Conservation (phyloP, 2,888 invertebrate species). For the Eristalis tenax region DNA sequence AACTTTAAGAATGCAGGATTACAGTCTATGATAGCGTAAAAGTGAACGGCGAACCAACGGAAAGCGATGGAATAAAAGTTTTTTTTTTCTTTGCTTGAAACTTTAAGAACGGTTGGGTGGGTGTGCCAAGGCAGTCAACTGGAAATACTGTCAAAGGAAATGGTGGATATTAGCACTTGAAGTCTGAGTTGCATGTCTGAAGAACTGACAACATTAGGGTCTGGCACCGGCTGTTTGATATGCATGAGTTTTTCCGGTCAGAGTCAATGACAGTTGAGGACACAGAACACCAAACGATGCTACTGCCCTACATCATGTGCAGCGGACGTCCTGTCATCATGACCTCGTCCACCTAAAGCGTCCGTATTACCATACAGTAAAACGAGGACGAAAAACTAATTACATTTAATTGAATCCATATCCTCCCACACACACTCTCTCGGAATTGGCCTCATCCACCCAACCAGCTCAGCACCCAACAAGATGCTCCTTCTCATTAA, state of each 20-base stretch:
- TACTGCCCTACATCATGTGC: too few relatives aligned
- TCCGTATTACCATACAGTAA: neutral
- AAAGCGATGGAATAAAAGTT: neutral
- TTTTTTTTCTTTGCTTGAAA: too few relatives aligned
- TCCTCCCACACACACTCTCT: neutral
- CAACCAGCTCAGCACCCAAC: conserved; percentile 13
- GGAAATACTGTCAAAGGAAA: neutral
- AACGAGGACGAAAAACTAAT: conserved; percentile 6
- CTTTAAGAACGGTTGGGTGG: neutral
- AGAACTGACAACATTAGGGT: neutral
- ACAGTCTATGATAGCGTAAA: neutral
- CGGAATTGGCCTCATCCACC: conserved; percentile 44
- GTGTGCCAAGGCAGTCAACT: neutral
- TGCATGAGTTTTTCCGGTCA: neutral
- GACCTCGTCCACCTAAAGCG: neutral
- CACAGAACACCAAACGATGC: too few relatives aligned
- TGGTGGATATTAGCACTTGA: neutral
- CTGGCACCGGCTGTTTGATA: neutral
- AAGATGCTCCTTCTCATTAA: conserved; percentile 50
- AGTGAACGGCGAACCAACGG: neutral
- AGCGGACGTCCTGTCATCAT: too few relatives aligned
- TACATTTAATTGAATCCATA: conserved; percentile 49
- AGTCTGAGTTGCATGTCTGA: neutral
- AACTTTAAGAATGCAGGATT: conserved; percentile 49
- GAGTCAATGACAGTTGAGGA: too few relatives aligned